Evolutionary conservation across 2,888 invertebrate species (phyloP).

Genomic region (Macaria liturata): DNA sequence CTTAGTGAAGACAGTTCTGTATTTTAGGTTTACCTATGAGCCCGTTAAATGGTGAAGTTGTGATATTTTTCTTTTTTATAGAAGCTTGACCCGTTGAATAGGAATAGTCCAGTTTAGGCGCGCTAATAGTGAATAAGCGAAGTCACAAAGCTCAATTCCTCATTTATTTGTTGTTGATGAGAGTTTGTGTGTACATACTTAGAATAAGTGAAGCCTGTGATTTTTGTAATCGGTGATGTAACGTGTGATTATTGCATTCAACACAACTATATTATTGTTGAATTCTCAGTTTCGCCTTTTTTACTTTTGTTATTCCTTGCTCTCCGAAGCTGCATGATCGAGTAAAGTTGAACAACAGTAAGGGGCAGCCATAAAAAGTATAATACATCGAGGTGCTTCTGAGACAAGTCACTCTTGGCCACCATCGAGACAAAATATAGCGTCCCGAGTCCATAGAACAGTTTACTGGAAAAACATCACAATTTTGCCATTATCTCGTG

Average conservation of each 20-base stretch:
- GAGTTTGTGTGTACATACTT: slow-evolving; percentile 80
- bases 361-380: slow-evolving; percentile 11
- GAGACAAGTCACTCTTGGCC: slow-evolving; percentile 24
- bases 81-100: slow-evolving; percentile 41
- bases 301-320: not conserved
- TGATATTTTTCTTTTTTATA: slow-evolving; percentile 76
- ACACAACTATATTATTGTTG: slow-evolving; percentile 45
- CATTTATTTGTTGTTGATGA: slow-evolving; percentile 68
- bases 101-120: slow-evolving; percentile 56
- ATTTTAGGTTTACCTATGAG: slow-evolving; percentile 76
- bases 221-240: slow-evolving; percentile 66
- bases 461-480: slow-evolving; percentile 77
- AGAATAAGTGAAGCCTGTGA: slow-evolving; percentile 79
- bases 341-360: no score
- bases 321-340: no score
- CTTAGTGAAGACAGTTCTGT: slow-evolving; percentile 77
- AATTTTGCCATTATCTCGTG: slow-evolving; percentile 79
- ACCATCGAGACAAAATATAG: slow-evolving; percentile 25
- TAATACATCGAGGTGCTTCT: slow-evolving; percentile 37
- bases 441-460: slow-evolving; percentile 41
- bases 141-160: slow-evolving; percentile 77
- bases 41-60: slow-evolving; percentile 76
- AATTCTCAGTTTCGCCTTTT: slow-evolving; percentile 36
- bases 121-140: slow-evolving; percentile 61
- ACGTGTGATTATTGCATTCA: slow-evolving; percentile 61